Evolutionary conservation across 64 coral and sea anemone species (phyloP).

Genomic region (Platygyra sinensis): DNA sequence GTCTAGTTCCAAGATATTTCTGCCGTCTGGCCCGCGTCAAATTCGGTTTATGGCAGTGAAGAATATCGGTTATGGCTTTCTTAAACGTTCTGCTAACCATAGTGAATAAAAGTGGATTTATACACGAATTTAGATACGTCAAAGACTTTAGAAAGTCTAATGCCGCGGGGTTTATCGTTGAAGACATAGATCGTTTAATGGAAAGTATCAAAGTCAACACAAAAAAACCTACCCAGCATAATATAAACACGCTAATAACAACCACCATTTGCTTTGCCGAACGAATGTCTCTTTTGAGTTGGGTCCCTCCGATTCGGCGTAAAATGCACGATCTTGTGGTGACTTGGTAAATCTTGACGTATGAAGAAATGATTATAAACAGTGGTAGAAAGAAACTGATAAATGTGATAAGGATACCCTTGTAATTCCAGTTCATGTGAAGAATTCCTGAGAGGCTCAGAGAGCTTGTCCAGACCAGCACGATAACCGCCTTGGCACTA

Average conservation of each 20-base stretch:
- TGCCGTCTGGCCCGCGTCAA: conserved; percentile 14
- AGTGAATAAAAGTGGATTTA: conserved; percentile 88
- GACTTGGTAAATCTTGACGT: conserved; percentile 75
- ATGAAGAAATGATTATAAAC: conserved; percentile 84
- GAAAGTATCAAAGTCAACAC: conserved; percentile 76
- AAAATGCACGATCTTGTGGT: conserved; percentile 61
- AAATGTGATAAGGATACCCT: conserved; percentile 71
- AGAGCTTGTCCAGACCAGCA: conserved; percentile 74
- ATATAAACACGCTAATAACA: conserved; percentile 79
- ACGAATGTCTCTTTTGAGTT: conserved; percentile 78
- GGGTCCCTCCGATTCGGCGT: conserved; percentile 52
- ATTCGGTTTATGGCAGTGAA: conserved; percentile 72
- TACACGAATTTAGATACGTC: conserved; percentile 88
- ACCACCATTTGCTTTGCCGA: conserved; percentile 90
- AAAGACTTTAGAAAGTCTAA: conserved; percentile 77
- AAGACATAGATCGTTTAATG: conserved; percentile 24
- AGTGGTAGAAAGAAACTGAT: conserved; percentile 86
- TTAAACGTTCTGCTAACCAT: conserved; percentile 91
- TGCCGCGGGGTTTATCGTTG: conserved; percentile 21
- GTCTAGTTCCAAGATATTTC: background rate
- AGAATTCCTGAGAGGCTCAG: conserved; percentile 58
- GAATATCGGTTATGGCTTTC: conserved; percentile 73
- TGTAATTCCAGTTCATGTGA: conserved; percentile 67
- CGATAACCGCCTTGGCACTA: conserved; percentile 66
- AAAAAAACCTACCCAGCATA: conserved; percentile 92